These are phyloP conservation scores for Euplexia lucipara DNA, from an alignment of 2,888 invertebrate genomes.

Conservation along the genomic window DNA sequence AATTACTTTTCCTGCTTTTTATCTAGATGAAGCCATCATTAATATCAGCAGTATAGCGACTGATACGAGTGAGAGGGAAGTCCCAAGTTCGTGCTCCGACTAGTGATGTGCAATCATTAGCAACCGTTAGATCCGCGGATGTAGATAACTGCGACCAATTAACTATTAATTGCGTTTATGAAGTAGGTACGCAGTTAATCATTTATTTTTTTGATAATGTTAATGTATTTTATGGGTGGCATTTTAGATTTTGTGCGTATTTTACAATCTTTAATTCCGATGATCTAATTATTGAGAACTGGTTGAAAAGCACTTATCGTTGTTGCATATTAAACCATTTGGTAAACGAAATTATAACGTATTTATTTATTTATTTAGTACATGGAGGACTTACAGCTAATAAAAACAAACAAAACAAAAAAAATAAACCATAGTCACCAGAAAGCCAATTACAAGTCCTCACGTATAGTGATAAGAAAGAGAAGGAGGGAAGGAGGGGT, in stretches of 20 bases:
- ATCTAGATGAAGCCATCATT: constrained; percentile 22
- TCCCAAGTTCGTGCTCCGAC: constrained; percentile 1
- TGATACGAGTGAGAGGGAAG: background rate
- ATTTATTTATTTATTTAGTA: no score
- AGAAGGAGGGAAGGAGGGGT: no score
- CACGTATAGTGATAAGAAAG: no score
- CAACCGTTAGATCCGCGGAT: constrained; percentile 46
- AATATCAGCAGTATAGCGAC: background rate
- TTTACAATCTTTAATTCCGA: no score
- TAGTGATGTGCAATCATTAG: constrained; percentile 27
- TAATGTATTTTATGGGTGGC: background rate
- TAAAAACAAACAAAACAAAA: no score
- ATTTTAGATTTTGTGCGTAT: background rate
- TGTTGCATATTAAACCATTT: no score
- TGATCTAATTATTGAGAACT: background rate
- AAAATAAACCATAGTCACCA: no score
- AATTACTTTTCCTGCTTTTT: constrained; percentile 7
- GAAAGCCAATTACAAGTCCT: no score
- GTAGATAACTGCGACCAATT: constrained; percentile 39
- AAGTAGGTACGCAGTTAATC: constrained; percentile 14
- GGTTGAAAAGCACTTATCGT: no score
- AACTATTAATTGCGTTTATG: constrained; percentile 33
- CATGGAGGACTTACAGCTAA: no score
- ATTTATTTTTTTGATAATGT: constrained; percentile 24
- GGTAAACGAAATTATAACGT: no score